Conservation (phyloP, 1,140 invertebrate genomes). For the Lucilia cuprina region DNA sequence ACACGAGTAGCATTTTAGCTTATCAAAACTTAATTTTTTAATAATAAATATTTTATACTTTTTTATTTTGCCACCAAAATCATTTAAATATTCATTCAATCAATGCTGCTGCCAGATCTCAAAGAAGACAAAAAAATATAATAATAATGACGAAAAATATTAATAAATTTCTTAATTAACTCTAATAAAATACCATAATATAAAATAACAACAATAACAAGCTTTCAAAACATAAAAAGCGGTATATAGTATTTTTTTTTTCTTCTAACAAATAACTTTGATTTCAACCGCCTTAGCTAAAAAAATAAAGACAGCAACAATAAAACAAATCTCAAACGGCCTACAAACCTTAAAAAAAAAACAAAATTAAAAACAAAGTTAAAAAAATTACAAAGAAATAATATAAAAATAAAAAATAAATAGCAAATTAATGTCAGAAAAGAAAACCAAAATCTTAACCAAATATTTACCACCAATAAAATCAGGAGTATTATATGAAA, state of each 20-base stretch:
- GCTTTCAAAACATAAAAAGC: neutral
- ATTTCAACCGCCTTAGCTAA: neutral
- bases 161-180: conserved; percentile 28
- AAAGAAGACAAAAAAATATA: neutral
- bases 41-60: conserved; percentile 7
- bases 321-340: neutral
- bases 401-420: neutral
- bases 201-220: neutral
- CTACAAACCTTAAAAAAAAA: neutral
- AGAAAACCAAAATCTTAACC: neutral
- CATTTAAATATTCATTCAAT: conserved; percentile 17
- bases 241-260: neutral
- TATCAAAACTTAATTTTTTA: conserved; percentile 22
- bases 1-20: conserved; percentile 27
- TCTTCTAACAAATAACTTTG: neutral
- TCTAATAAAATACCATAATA: neutral
- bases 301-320: neutral
- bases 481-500: neutral
- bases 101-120: neutral
- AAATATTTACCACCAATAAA: neutral
- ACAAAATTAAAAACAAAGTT: neutral
- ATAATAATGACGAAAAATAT: neutral
- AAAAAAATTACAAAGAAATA: neutral
- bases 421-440: neutral
- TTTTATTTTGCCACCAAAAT: neutral